phyloP scores from a whole-genome alignment of 2,797 vertebrate genomes.

The Brachyalestes nurse region DNA sequence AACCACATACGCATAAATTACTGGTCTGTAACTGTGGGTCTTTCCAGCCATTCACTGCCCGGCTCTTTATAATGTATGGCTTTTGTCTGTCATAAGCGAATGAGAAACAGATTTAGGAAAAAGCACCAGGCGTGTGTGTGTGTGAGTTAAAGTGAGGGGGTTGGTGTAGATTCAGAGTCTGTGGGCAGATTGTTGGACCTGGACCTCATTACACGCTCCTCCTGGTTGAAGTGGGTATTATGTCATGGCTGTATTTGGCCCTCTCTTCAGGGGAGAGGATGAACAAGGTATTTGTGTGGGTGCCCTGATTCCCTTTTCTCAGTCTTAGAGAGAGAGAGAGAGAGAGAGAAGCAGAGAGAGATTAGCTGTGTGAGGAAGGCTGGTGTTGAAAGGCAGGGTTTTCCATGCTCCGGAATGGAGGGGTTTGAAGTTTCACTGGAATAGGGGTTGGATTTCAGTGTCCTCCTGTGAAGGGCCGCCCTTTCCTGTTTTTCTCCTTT shows the following conservation, averaged over 20 bases:
- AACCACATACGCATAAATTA: not conserved
- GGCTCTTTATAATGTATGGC: not conserved
- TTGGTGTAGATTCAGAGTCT: constrained; percentile 6
- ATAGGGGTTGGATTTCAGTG: constrained; percentile 54
- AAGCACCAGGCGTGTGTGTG: not conserved
- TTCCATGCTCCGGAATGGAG: constrained; percentile 14
- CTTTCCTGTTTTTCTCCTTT: constrained; percentile 76
- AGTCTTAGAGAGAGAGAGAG: not conserved
- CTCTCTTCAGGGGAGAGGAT: constrained; percentile 2
- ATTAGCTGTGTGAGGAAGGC: not conserved
- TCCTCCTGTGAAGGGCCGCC: constrained; percentile 55
- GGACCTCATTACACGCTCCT: constrained; percentile 32
- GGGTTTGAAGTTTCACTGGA: constrained; percentile 49
- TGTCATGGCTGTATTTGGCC: constrained; percentile 42
- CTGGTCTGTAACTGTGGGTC: not conserved
- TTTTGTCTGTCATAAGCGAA: constrained; percentile 13
- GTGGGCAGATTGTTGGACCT: constrained; percentile 20
- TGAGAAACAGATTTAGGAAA: constrained; percentile 20
- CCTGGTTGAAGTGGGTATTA: constrained; percentile 29
- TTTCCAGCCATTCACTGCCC: not conserved
- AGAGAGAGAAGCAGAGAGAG: not conserved
- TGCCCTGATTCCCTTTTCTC: constrained; percentile 23
- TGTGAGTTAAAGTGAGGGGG: constrained; percentile 12
- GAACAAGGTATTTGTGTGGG: constrained; percentile 24
- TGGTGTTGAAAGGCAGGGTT: constrained; percentile 21